phyloP scores from a whole-genome alignment of 2,888 invertebrate species.

The Ptychoptera contaminata region DNA sequence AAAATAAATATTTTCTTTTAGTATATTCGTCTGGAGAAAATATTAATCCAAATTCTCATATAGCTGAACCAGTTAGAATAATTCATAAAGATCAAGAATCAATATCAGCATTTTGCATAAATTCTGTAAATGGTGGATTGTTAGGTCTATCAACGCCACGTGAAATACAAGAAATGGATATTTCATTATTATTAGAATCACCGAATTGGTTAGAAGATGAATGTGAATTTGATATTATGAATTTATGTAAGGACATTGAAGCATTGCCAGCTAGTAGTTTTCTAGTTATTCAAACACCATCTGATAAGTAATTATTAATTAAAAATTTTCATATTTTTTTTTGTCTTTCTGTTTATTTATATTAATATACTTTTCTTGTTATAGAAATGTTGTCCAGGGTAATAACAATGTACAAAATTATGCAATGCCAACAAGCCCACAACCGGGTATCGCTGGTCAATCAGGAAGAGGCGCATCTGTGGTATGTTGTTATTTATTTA shows the following conservation, averaged over 20 bases:
- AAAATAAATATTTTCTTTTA: conserved; percentile 13
- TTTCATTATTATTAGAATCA: conserved; percentile 75
- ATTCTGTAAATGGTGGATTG: conserved; percentile 70
- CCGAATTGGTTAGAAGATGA: conserved; percentile 93
- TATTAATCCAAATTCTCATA: conserved; percentile 8
- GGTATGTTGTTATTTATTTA: conserved; percentile 38
- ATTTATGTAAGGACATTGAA: conserved; percentile 60
- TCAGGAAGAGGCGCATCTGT: conserved; percentile 77
- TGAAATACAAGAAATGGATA: conserved; percentile 96
- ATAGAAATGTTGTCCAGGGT: conserved; percentile 27
- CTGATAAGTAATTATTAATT: conserved; percentile 34
- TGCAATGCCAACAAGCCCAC: conserved; percentile 44
- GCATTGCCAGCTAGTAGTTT: conserved; percentile 65
- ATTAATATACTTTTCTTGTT: conserved; percentile 5
- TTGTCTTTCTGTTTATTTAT: not conserved
- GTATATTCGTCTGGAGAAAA: conserved; percentile 8
- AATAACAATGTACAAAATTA: conserved; percentile 21
- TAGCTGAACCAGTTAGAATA: conserved; percentile 76
- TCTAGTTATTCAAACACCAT: conserved; percentile 67
- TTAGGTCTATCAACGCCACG: conserved; percentile 88
- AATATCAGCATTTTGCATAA: conserved; percentile 92
- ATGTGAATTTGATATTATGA: conserved; percentile 90
- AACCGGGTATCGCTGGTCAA: conserved; percentile 55
- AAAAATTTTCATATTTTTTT: not conserved
- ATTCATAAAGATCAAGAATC: conserved; percentile 99